Conservation (phyloP, 2,113 vertebrate species). For the Boulengeromyrus knoepffleri region DNA sequence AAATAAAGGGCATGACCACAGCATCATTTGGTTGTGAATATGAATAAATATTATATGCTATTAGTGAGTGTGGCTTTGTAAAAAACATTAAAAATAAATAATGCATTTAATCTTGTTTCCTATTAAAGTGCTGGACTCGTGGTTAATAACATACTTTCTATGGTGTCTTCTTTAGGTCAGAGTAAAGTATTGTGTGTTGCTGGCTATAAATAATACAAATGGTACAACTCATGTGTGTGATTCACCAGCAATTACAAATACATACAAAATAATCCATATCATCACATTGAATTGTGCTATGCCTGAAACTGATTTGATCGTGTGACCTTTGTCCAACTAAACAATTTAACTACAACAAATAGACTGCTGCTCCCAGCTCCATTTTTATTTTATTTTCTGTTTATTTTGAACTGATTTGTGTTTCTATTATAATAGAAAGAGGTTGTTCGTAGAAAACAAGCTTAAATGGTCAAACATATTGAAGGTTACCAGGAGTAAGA, state of each 20-base stretch:
- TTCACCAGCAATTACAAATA: background rate
- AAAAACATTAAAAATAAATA: background rate
- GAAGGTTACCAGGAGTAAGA: background rate
- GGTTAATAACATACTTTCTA: background rate
- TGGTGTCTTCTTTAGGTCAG: background rate
- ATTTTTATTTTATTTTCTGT: background rate
- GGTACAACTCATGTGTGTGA: background rate
- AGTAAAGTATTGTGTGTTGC: background rate
- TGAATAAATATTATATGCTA: background rate
- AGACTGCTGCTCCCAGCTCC: background rate
- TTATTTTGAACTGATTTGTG: background rate
- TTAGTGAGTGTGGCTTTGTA: background rate
- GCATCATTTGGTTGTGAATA: background rate
- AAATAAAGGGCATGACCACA: background rate
- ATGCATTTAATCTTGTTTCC: background rate
- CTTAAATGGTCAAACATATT: background rate
- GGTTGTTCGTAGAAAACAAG: background rate
- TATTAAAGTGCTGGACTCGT: background rate
- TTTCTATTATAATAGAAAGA: background rate
- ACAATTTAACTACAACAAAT: background rate
- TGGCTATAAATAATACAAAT: background rate
- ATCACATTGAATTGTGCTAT: background rate
- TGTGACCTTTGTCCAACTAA: background rate
- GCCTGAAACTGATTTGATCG: background rate
- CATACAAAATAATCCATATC: background rate